phyloP scores from a whole-genome alignment of 2,797 vertebrate species.

The Columba guinea region DNA sequence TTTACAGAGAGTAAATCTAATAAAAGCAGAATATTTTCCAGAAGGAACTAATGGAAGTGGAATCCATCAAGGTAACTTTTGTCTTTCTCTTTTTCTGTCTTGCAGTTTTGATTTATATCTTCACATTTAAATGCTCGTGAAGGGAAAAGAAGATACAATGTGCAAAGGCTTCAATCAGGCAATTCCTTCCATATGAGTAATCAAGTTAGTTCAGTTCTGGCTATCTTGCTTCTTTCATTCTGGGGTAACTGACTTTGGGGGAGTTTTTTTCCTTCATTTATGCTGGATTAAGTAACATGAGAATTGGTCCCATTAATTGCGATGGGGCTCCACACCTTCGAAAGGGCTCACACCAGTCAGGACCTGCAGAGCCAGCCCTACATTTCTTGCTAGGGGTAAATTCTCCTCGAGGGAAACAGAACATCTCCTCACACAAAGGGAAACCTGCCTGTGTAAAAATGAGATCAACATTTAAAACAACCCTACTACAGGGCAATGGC shows the following conservation, averaged over 20 bases:
- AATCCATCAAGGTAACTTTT: constrained; percentile 54
- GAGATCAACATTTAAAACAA: background rate
- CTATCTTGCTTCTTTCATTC: background rate
- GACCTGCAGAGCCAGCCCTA: background rate
- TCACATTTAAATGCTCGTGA: background rate
- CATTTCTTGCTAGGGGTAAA: background rate
- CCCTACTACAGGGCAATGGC: background rate
- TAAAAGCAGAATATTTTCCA: constrained; percentile 65
- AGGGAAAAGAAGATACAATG: background rate
- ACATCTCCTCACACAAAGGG: background rate
- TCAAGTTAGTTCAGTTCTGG: background rate
- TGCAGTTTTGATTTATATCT: constrained; percentile 50
- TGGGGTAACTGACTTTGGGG: background rate
- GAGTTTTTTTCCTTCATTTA: background rate
- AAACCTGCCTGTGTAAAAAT: background rate
- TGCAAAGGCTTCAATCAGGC: constrained; percentile 45
- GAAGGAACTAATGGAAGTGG: constrained; percentile 36
- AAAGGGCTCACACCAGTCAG: background rate
- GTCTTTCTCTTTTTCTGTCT: background rate
- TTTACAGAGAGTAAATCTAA: constrained; percentile 61
- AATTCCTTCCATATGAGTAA: constrained; percentile 60
- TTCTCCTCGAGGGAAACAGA: background rate
- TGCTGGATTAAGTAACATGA: background rate
- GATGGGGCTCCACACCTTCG: background rate
- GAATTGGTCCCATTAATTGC: background rate